Evolutionary conservation across 2,797 vertebrate species (phyloP), one percentile per base, ranked within the genome.

Genomic region (Falco peregrinus): DNA sequence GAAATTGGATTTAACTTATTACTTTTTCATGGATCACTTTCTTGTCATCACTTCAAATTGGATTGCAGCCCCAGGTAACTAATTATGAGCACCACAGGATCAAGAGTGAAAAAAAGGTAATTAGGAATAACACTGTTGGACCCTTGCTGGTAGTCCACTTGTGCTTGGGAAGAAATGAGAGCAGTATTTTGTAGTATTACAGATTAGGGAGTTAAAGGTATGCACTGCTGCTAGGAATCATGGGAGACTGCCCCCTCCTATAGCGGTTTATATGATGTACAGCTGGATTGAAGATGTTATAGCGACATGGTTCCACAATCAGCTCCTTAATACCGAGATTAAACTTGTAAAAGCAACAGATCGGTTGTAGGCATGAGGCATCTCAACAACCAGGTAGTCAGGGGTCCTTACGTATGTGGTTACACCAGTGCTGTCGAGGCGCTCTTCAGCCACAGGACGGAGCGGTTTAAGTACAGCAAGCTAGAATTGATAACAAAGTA

Each of bases 1-100:
- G 99, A 99, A 99, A 99, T 99, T 99, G 99, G 99, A 99, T 99
- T 99, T 99, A 99, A 99, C 99, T 99, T 99, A 99, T 99, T 99
- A 99, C 99, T 99, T 99, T 99, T 99, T 99, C 99, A 99, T 99
- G 99, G 99, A 99, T 99, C 99, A 99, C 99, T 99, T 99, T 99
- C 99, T 99, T 99, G 99, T 99, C 99, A 99, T 99, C 99, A 99
- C 99, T 99, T 99, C 99, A 99, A 99, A 99, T 99, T 99, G 99
- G 99, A 99, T 99, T 99, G 99, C 99, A 99, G 99, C 99, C 99
- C 99, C 99, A 99, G 99, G 99, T 99, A 99, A 99, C 99, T 99
- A 99, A 99, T 99, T 99, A 99, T 99, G 98, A 99, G 99, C 99
- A 98, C 99, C 98, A 98, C 99, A 99, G 99, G 99, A 99, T 99